Base-by-base conservation (phyloP, 2,113 vertebrate species). In the Nothoprocta pentlandii region DNA sequence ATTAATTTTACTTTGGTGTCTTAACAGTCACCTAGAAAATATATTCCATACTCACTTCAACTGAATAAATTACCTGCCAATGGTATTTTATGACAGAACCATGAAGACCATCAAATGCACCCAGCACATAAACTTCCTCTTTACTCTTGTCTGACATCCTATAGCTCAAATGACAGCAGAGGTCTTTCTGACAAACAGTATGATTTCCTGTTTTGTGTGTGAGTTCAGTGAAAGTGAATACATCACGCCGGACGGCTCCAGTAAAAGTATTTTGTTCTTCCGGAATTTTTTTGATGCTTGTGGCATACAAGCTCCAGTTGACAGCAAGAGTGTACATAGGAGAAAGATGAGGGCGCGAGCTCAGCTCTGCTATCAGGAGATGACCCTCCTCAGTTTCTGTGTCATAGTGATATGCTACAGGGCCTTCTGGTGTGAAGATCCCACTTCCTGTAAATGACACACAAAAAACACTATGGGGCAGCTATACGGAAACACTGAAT, bases 121-220 rank as follows among this genome's bases (percentile, higher is more conserved):
- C 97, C 11, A 98, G 76, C 15, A 79, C 98, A 49, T 97, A 97
- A 16, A 93, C 34, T 85, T 98, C 97, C 44, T 97, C 94, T 44
- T 58, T 9, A 28, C 26, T n/a, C 68, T 97, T 95, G 71, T 96
- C 56, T 66, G 83, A 91, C 95, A 97, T 97, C 64, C 13, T 51
- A 12, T 97, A 98, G n/a, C 42, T 47, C 87, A 98, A 90, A 70
- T 97, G 96, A 77, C 98, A 98, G 58, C 97, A 98, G 64, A 98
- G 87, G 14, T 96, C 89, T 71, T 97, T 96, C 89, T 98, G 98
- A 71, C 97, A 98, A 88, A 97, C 93, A 1, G 96, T 97, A 54
- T 80, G 62, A 89, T 97, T 97, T 85, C 96, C 97, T 74, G 58
- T 74, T 46, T 91, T 59, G 34, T 11, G 34, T 4, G 20, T 87